phyloP scores from a whole-genome alignment of 2,113 vertebrate species.

The Suncus etruscus region DNA sequence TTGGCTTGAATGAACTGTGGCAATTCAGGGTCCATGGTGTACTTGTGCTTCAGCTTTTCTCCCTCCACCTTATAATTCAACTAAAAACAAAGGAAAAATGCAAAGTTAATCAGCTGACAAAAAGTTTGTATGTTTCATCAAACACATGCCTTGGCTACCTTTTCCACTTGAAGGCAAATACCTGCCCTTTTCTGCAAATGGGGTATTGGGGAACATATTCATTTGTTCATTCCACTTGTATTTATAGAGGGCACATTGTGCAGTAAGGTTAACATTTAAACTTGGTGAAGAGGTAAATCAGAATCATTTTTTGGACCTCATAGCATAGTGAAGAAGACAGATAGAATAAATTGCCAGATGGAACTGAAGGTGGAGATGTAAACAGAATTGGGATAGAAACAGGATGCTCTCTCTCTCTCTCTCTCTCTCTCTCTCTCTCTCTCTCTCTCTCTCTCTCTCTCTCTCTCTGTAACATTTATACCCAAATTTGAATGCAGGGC shows the following conservation, averaged over 20 bases:
- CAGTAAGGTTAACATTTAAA: not conserved
- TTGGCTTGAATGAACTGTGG: constrained; percentile 90
- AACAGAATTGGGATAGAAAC: not conserved
- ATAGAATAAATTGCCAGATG: not conserved
- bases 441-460: too few relatives aligned
- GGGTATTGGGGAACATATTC: not conserved
- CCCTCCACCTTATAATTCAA: constrained; percentile 87
- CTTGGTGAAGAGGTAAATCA: not conserved
- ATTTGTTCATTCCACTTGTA: not conserved
- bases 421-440: too few relatives aligned
- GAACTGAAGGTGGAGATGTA: not conserved
- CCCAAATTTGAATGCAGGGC: too few relatives aligned
- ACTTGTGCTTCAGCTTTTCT: constrained; percentile 89
- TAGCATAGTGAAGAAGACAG: not conserved
- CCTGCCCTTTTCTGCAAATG: not conserved
- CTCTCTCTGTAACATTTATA: too few relatives aligned
- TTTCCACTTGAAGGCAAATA: not conserved
- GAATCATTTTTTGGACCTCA: not conserved
- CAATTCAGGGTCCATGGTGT: constrained; percentile 86
- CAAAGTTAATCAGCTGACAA: not conserved
- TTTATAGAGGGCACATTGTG: not conserved
- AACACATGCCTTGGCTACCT: not conserved
- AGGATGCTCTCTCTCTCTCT: not conserved
- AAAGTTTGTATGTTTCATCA: not conserved
- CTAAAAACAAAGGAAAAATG: constrained; percentile 76